Conservation (phyloP, 1,140 invertebrate genomes). For the Ylistrum balloti region DNA sequence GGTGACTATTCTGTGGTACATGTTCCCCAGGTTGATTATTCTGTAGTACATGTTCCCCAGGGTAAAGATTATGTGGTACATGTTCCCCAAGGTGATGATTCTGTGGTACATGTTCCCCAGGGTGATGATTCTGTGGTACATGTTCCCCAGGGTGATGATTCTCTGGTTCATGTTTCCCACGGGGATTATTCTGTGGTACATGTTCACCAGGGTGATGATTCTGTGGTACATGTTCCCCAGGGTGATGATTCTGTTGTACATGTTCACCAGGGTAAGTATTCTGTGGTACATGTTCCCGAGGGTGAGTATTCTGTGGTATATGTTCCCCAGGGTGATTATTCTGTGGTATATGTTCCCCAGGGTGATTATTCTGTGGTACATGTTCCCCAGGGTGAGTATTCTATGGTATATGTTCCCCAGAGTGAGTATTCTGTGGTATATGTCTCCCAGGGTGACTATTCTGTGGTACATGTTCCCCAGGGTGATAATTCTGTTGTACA, state of each 20-base stretch:
- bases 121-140: not conserved
- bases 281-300: not conserved
- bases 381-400: not conserved
- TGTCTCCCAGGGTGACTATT: not conserved
- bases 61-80: not conserved
- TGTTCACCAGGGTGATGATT: not conserved
- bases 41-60: not conserved
- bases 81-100: not conserved
- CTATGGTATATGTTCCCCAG: not conserved
- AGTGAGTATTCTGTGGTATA: not conserved
- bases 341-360: not conserved
- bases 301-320: not conserved
- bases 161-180: not conserved
- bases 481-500: not conserved
- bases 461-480: not conserved
- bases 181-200: not conserved
- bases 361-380: constrained; percentile 15
- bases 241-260: not conserved
- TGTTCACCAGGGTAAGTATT: not conserved
- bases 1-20: not conserved
- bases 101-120: not conserved
- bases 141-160: not conserved
- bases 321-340: constrained; percentile 9
- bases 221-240: not conserved
- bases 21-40: not conserved